Evolutionary conservation across 2,797 vertebrate genomes (phyloP), one percentile per base, ranked within the genome.

Genomic region (Gymnocypris eckloni): DNA sequence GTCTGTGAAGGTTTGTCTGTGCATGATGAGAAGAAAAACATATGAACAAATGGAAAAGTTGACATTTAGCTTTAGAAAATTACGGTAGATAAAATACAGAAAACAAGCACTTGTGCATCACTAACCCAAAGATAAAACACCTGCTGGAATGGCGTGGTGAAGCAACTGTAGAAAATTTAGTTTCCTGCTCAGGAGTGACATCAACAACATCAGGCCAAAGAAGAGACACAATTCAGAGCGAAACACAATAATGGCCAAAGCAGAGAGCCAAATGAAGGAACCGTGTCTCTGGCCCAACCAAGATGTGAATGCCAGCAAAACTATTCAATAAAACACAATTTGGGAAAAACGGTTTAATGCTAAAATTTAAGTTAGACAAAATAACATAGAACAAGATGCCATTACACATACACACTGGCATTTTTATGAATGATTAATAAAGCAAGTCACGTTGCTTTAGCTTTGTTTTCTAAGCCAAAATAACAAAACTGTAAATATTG

Each of bases 171-270:
- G 84, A 87, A 98, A 0, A 0, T 95, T 90, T 33, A 99, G 87
- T 90, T 92, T 96, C 90, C 95, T 93, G 87, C 93, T 94, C 87
- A 94, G 50, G 85, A 99, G 92, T 0, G 94, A 95, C 64, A 96
- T 91, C 83, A 99, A 91, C 82, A 99, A 92, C 96, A 97, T 95
- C 75, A 97, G 94, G 69, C 98, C 98, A 87, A 98, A 90, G 71
- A 99, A 93, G 88, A 99, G 92, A 92, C 95, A 96, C 37, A 99
- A 96, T 90, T 99, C 98, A 0, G 97, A 96, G 71, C 98, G 95
- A 93, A 99, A 98, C 91, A 97, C 95, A 9, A 98, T 95, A 89
- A 98, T 96, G 79, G 94, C 96, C 4, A 98, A 91, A 5, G 98
- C 97, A 0, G 98, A 99, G 81, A 97, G 95, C 94, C 94, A 90